These are phyloP conservation scores for Girardia tigrina DNA, from an alignment of 2,888 invertebrate species.

Conservation along the genomic window DNA sequence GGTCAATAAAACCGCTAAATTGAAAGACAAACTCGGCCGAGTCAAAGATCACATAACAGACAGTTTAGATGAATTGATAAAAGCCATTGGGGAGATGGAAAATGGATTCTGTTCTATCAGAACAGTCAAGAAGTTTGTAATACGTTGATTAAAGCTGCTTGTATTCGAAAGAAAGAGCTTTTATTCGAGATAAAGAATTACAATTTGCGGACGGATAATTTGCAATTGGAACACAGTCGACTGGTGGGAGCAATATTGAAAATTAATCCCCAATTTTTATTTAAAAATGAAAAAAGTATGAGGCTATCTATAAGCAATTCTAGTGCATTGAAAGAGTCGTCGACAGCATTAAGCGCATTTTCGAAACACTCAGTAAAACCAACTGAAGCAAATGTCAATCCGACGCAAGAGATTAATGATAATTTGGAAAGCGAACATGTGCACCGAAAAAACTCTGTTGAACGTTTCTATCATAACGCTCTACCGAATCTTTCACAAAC, in stretches of 20 bases:
- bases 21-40: background rate
- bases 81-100: background rate
- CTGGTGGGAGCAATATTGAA: background rate
- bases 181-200: background rate
- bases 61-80: background rate
- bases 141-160: background rate
- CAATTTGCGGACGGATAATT: background rate
- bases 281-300: no score
- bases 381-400: no score
- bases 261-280: background rate
- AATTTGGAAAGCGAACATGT: no score
- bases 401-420: no score
- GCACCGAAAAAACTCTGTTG: no score
- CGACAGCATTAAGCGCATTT: no score
- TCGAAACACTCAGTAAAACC: no score
- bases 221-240: background rate
- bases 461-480: no score
- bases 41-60: background rate
- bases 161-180: background rate
- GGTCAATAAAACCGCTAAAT: background rate
- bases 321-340: no score
- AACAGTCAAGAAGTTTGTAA: background rate
- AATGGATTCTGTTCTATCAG: constrained; percentile 15
- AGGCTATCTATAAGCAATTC: no score
- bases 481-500: no score